Evolutionary conservation across 2,888 invertebrate genomes (phyloP), one percentile per base, ranked within the genome.

Genomic region (Saturnia pavonia): DNA sequence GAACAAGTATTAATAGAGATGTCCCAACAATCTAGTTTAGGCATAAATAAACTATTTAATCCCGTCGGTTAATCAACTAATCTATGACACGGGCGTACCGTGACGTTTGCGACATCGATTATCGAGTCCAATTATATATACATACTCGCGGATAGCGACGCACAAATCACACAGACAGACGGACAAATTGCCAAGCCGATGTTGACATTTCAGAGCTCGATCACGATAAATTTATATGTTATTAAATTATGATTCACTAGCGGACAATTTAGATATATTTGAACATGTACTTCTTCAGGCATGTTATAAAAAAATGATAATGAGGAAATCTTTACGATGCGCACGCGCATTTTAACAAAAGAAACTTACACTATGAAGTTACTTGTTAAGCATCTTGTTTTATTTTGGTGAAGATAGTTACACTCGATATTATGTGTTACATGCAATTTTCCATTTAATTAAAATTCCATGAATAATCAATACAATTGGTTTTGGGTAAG

Each of bases 121-220:
- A 74, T 72, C 74, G 70, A 66, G 69, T 74, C 71, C 72, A 75
- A 74, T 75, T 74, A 75, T 70, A 75, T 70, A 73, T 72, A 73
- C 71, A 1, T 54, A 22, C 54, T 14, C 70, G 71, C 74, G 72
- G 66, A 45, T n/a, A 65, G 45, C 57, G 57, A 60, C 25, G 66
- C 74, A 74, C 77, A 76, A 76, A 76, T 77, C 77, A 75, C 70
- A 74, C 70, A 70, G 74, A 72, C 76, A 70, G 74, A 77, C 76
- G 73, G 74, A 77, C 76, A 77, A 77, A 77, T 75, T 75, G 76
- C 74, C 72, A 73, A 57, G 54, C 4, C 71, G 65, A 73, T 68
- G 75, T 71, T 74, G 76, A 72, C 73, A 74, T 74, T 74, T 74
- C 73, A 75, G 73, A 73, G 69, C 71, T 71, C 60, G 72, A 68